Evolutionary conservation across 1,140 invertebrate genomes (phyloP), one percentile per base, ranked within the genome.

Genomic region (Hylaeus anthracinus): DNA sequence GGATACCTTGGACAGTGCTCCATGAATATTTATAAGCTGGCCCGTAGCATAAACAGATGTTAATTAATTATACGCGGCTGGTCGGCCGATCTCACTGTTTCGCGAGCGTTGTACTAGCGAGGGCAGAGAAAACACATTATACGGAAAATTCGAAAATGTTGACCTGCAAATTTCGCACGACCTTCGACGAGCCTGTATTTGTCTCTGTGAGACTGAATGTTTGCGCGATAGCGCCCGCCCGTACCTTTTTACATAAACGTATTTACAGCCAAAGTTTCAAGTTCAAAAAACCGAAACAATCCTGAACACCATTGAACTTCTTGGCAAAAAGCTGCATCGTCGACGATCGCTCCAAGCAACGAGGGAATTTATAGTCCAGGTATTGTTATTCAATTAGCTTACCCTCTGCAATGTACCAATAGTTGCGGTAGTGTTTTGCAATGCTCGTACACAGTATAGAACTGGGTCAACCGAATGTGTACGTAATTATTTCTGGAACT

Each of bases 41-140:
- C 14, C 51, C 60, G 14, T n/a, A 72, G 77, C 70, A 79, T 79
- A 79, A 79, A 79, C 77, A 53, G 70, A 72, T 72, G 77, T 72
- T 79, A 65, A 79, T 79, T 79, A 79, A 79, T 79, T 79, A 79
- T 72, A 79, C 77, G 43, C 43, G 39, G 39, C 51, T 12, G 48
- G 58, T 0, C 60, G n/a, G 5, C 9, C 43, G 56, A 71, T 77
- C 75, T 39, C 65, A 5, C 26, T 71, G 56, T 71, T 69, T 51
- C 55, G 53, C 74, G 12, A 41, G 1, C 58, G 69, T 72, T 72
- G 48, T 63, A 61, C 63, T 51, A 79, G 39, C 69, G 41, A 9
- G 26, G 67, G 9, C 45, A 63, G 77, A 72, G 77, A 48, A 79
- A 73, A 72, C 77, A 65, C 77, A 51, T 65, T 79, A 72, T 65